A percentile compares a stretch with the other conserved stretches of the same genome.
Conservation (phyloP, 1,140 invertebrate species). For the Eubasilissa regina region DNA sequence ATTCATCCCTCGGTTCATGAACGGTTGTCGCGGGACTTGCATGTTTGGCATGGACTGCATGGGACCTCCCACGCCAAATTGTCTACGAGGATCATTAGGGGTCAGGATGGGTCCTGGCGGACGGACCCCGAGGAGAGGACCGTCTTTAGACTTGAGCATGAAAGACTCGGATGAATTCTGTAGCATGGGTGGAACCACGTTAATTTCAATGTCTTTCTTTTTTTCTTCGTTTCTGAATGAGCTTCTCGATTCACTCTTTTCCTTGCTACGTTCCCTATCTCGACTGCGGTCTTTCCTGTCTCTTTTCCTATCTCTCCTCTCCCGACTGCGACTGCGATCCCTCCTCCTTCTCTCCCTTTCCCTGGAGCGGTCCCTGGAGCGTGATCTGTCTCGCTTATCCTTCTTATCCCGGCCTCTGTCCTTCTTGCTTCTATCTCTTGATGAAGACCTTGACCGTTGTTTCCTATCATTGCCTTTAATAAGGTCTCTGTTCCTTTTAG, state of each 20-base stretch:
- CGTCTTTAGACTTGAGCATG: conserved; percentile 53
- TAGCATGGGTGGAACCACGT: conserved; percentile 2
- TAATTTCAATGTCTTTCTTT: conserved; percentile 28
- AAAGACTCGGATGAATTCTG: conserved; percentile 10
- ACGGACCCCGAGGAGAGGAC: conserved; percentile 50
- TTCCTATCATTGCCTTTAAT: conserved; percentile 64
- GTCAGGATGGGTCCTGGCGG: conserved; percentile 28
- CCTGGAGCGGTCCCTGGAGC: conserved; percentile 69
- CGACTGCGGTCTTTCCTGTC: conserved; percentile 72
- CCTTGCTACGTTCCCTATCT: conserved; percentile 68
- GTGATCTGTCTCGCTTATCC: conserved; percentile 68
- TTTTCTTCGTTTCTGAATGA: conserved; percentile 52
- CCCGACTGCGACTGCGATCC: conserved; percentile 73
- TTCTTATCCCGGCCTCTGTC: conserved; percentile 72
- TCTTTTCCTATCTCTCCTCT: conserved; percentile 73
- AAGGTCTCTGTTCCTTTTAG: conserved; percentile 63
- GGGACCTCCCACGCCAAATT: conserved; percentile 14
- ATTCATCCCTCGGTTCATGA: conserved; percentile 23
- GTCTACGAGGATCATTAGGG: conserved; percentile 25
- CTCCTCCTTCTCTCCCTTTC: conserved; percentile 70
- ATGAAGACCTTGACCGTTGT: conserved; percentile 65
- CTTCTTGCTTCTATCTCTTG: conserved; percentile 68
- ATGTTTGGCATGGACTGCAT: conserved; percentile 30
- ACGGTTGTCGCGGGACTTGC: not conserved
- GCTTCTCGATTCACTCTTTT: conserved; percentile 56